Conservation (phyloP, 1,140 invertebrate species). For the Rhyacophila brunnea region DNA sequence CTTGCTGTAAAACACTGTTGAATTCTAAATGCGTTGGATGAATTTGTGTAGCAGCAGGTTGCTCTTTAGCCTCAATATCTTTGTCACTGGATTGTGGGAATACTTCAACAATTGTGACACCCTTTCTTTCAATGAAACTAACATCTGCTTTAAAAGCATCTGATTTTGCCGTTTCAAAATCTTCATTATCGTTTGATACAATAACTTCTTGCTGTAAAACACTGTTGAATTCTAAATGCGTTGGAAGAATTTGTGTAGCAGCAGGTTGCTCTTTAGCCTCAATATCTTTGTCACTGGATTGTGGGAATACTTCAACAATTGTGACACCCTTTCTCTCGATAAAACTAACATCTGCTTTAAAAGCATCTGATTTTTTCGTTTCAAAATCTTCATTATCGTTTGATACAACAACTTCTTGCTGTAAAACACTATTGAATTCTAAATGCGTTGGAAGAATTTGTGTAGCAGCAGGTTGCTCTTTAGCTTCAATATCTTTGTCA, state of each 20-base stretch:
- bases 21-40: slow-evolving; percentile 18
- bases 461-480: not conserved
- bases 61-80: slow-evolving; percentile 8
- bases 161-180: slow-evolving; percentile 9
- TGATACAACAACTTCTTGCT: slow-evolving; percentile 21
- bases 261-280: slow-evolving; percentile 1
- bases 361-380: not conserved
- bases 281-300: slow-evolving; percentile 18
- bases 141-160: slow-evolving; percentile 12
- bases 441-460: slow-evolving; percentile 16
- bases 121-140: slow-evolving; percentile 17
- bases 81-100: slow-evolving; percentile 18
- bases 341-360: slow-evolving; percentile 14
- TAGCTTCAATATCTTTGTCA: slow-evolving; percentile 16
- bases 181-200: slow-evolving; percentile 5
- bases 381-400: slow-evolving; percentile 18
- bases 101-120: slow-evolving; percentile 20
- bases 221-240: slow-evolving; percentile 16
- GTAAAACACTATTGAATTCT: slow-evolving; percentile 18
- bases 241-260: slow-evolving; percentile 12
- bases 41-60: slow-evolving; percentile 6
- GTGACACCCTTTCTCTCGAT: slow-evolving; percentile 22
- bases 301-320: slow-evolving; percentile 18
- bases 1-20: slow-evolving; percentile 24
- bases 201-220: slow-evolving; percentile 26